Conservation (phyloP, 2,888 invertebrate genomes). For the Tenodera sinensis region DNA sequence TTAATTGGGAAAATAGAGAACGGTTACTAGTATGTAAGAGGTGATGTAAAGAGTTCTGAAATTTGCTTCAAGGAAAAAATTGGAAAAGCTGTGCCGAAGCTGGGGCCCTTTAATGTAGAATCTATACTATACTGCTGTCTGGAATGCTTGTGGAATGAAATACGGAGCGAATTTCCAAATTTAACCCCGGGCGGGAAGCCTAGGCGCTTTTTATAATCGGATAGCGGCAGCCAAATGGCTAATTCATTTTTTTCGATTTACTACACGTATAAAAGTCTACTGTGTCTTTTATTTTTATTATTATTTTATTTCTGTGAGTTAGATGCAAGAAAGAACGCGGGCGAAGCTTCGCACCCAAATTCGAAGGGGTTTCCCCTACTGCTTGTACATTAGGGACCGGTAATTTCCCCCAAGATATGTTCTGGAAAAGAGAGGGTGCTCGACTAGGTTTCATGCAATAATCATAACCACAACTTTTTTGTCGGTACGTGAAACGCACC, state of each 20-base stretch:
- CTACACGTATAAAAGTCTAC: conserved; percentile 19
- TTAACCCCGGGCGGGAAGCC: conserved; percentile 19
- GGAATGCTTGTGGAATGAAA: conserved; percentile 10
- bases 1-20: too few species aligned
- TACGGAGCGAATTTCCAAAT: conserved; percentile 20
- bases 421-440: background rate
- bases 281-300: conserved; percentile 4
- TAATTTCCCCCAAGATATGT: conserved; percentile 12
- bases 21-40: too few species aligned
- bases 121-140: background rate
- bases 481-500: background rate
- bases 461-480: background rate
- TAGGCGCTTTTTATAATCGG: conserved; percentile 25
- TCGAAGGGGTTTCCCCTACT: background rate
- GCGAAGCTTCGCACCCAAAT: background rate
- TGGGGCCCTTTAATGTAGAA: background rate
- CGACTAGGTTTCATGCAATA: background rate
- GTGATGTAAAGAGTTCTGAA: too few species aligned
- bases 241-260: conserved; percentile 26
- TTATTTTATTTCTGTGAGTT: conserved; percentile 16
- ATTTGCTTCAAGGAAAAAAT: too few species aligned
- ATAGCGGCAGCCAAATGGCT: conserved; percentile 26
- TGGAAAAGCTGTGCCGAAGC: too few species aligned
- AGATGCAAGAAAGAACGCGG: background rate
- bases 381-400: background rate